These are phyloP conservation scores for Kryphioiulus occultus DNA, from an alignment of 2,888 invertebrate genomes.

Conservation along the genomic window DNA sequence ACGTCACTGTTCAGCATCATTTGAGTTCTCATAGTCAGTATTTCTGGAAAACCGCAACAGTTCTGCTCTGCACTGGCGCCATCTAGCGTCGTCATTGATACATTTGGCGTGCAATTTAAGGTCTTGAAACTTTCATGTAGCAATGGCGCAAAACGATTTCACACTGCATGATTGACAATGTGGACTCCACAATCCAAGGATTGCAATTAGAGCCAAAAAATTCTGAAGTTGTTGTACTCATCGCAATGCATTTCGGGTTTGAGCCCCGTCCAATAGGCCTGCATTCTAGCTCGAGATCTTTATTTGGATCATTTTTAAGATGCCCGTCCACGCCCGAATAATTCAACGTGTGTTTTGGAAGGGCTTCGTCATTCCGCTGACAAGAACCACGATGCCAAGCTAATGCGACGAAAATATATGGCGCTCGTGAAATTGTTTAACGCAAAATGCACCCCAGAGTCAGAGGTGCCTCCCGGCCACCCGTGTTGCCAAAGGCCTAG, in stretches of 20 bases:
- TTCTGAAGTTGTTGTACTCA: neutral
- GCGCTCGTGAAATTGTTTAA: neutral
- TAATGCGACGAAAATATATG: neutral
- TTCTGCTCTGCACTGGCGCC: too few species aligned
- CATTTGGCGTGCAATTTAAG: too few species aligned
- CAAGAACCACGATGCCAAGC: neutral
- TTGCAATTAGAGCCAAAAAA: neutral
- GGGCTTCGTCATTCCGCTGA: neutral
- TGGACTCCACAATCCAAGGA: too few species aligned
- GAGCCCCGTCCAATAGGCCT: neutral
- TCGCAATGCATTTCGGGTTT: neutral
- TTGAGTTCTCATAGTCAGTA: too few species aligned
- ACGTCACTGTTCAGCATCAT: too few species aligned
- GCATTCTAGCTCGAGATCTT: neutral
- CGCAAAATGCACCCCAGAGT: neutral
- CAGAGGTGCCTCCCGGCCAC: neutral
- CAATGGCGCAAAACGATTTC: too few species aligned
- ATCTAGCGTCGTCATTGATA: too few species aligned
- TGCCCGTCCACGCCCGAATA: neutral
- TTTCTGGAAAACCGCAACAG: too few species aligned
- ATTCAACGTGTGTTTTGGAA: neutral
- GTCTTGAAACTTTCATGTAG: too few species aligned
- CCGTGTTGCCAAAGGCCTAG: neutral
- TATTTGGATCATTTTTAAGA: neutral
- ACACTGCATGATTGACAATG: too few species aligned